These are phyloP conservation scores for Endotricha flammealis DNA, from an alignment of 2,888 invertebrate genomes.

Conservation along the genomic window DNA sequence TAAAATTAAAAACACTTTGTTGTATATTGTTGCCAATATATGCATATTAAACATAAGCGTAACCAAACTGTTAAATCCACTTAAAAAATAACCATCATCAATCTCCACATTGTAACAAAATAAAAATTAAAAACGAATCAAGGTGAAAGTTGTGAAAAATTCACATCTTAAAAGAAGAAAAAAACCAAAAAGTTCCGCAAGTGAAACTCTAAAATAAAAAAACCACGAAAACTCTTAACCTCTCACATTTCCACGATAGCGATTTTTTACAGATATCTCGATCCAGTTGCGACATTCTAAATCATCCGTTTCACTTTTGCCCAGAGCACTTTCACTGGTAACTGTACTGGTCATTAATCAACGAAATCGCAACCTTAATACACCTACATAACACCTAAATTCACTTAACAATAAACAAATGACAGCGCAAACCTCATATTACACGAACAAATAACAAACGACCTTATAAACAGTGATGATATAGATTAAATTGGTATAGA, in stretches of 20 bases:
- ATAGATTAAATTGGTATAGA: too few relatives aligned
- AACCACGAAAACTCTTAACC: constrained; percentile 30
- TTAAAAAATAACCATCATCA: background rate
- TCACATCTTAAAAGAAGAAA: background rate
- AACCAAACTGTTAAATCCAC: too few relatives aligned
- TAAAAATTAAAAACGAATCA: background rate
- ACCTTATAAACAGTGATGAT: too few relatives aligned
- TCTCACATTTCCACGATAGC: constrained; percentile 52
- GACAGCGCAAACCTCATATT: constrained; percentile 1
- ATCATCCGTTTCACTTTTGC: constrained; percentile 73
- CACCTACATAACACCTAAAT: constrained; percentile 11
- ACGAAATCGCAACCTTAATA: constrained; percentile 37
- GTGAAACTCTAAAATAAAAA: constrained; percentile 6
- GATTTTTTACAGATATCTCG: constrained; percentile 59
- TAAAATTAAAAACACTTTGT: too few relatives aligned
- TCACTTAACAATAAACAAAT: background rate
- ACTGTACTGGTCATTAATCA: constrained; percentile 45
- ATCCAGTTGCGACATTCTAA: constrained; percentile 53
- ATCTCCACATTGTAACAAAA: background rate
- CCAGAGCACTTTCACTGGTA: constrained; percentile 68
- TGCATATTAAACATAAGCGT: too few relatives aligned
- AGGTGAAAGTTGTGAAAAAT: constrained; percentile 4
- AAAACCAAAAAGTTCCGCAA: background rate
- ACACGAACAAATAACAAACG: too few relatives aligned
- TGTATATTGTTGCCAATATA: too few relatives aligned